Evolutionary conservation across 2,888 invertebrate species (phyloP).

Genomic region (Rhagophthalmus giganteus): DNA sequence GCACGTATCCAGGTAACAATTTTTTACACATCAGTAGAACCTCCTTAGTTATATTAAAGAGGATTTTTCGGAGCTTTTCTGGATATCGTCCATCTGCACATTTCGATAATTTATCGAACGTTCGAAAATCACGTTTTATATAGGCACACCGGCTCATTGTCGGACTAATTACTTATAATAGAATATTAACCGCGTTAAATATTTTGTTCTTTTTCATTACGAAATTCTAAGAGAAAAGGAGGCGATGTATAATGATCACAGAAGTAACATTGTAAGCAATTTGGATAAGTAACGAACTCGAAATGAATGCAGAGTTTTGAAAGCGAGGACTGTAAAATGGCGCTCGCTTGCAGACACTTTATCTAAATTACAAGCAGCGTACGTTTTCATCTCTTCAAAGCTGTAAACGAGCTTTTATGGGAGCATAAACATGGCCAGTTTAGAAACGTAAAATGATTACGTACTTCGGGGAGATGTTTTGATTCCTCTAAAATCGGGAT

Average conservation of each 20-base stretch:
- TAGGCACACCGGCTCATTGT: too few species aligned
- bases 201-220: too few species aligned
- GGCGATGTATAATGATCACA: conserved; percentile 14
- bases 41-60: conserved; percentile 18
- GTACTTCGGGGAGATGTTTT: conserved; percentile 23
- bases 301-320: conserved; percentile 30
- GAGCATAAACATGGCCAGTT: conserved; percentile 33
- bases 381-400: conserved; percentile 36
- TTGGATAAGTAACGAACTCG: conserved; percentile 35
- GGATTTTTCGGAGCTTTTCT: background rate
- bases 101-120: too few species aligned
- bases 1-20: conserved; percentile 96
- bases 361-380: conserved; percentile 38
- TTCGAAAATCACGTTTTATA: too few species aligned
- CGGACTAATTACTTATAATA: too few species aligned
- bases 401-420: conserved; percentile 34
- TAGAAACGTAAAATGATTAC: conserved; percentile 35
- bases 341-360: conserved; percentile 34
- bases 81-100: too few species aligned
- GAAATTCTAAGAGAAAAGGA: too few species aligned
- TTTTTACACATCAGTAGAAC: conserved; percentile 47
- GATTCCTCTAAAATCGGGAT: conserved; percentile 18
- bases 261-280: conserved; percentile 25
- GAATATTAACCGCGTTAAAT: too few species aligned
- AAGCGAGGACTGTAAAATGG: conserved; percentile 31